phyloP scores from a whole-genome alignment of 2,113 vertebrate genomes.

The Phyllostomus hastatus region DNA sequence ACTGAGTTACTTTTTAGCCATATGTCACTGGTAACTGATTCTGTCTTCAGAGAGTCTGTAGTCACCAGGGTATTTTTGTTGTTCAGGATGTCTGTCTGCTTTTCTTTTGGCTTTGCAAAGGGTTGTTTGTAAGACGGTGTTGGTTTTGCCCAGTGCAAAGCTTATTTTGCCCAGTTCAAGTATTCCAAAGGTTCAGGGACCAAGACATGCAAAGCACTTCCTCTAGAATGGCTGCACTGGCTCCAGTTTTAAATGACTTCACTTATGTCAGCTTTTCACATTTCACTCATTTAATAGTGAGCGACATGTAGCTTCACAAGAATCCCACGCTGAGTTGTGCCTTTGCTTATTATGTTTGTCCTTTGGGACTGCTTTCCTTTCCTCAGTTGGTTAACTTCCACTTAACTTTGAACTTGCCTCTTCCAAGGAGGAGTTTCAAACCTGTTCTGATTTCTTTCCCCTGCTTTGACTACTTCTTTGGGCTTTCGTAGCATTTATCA shows the following conservation, averaged over 20 bases:
- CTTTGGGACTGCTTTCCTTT: background rate
- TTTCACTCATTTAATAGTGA: background rate
- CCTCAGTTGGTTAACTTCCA: background rate
- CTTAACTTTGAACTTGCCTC: background rate
- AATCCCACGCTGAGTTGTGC: background rate
- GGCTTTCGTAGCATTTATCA: background rate
- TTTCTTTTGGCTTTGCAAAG: background rate
- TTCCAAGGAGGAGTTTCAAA: background rate
- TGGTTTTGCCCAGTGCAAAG: background rate
- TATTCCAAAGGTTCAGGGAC: background rate
- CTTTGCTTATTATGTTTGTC: background rate
- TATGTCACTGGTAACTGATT: background rate
- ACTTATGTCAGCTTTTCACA: background rate
- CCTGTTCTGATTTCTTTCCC: background rate
- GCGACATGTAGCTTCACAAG: background rate
- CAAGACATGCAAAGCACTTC: background rate
- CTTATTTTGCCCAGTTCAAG: background rate
- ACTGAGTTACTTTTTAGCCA: background rate
- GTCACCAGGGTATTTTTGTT: background rate
- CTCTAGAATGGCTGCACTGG: background rate
- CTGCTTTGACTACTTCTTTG: background rate
- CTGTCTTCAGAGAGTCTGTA: background rate
- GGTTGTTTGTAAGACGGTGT: background rate
- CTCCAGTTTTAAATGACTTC: background rate
- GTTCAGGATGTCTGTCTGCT: background rate